Percentiles rank a stretch among this genome's conserved stretches.
These are phyloP conservation scores for Eremophila alpestris DNA, from an alignment of 2,797 vertebrate genomes.

Conservation along the genomic window DNA sequence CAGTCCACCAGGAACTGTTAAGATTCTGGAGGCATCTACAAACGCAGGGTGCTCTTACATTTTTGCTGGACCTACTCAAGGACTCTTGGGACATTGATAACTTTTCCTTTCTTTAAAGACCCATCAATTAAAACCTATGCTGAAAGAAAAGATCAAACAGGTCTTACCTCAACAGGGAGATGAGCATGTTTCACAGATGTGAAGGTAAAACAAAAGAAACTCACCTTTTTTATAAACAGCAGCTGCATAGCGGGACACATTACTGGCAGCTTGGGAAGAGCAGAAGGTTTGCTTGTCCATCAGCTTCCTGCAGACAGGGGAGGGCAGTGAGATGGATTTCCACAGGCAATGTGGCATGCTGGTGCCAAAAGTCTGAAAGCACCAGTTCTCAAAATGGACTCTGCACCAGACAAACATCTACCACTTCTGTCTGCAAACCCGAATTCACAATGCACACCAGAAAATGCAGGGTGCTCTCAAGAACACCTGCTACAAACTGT, in stretches of 20 bases:
- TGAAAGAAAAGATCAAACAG: neutral
- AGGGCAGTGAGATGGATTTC: neutral
- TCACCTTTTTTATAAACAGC: slow-evolving; percentile 94
- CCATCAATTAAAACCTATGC: neutral
- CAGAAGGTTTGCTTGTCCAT: slow-evolving; percentile 97
- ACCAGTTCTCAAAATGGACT: neutral
- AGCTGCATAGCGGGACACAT: slow-evolving; percentile 92
- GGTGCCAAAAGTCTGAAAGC: neutral
- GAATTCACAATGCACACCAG: neutral
- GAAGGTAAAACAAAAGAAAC: neutral
- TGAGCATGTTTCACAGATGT: neutral
- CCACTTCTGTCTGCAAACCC: neutral
- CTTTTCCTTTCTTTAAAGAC: neutral
- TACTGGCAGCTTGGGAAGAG: slow-evolving; percentile 93
- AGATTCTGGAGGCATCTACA: neutral
- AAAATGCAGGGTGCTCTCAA: neutral
- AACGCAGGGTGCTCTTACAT: neutral
- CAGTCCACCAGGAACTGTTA: neutral
- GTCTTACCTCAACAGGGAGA: neutral
- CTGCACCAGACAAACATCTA: neutral
- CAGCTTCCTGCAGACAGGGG: slow-evolving; percentile 84
- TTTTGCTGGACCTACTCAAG: neutral
- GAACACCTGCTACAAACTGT: neutral
- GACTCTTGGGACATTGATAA: neutral
- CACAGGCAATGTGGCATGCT: neutral